Evolutionary conservation across 2,888 invertebrate species (phyloP).

Genomic region (Cinara cedri): DNA sequence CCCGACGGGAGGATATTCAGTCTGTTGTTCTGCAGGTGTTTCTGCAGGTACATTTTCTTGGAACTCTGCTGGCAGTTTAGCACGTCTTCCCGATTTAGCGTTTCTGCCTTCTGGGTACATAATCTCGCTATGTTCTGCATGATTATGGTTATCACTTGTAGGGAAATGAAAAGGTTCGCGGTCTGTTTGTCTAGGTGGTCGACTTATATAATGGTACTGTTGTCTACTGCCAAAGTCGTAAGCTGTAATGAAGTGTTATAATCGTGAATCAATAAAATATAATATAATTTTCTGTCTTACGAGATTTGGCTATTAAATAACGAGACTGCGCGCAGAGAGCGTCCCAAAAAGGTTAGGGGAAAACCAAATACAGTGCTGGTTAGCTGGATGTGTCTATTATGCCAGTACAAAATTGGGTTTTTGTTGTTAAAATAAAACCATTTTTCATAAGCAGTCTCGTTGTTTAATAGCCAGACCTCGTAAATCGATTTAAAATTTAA

Average conservation of each 20-base stretch:
- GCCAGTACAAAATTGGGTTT: too few species aligned
- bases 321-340: too few species aligned
- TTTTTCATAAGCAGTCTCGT: too few species aligned
- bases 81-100: conserved; percentile 41
- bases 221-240: conserved; percentile 33
- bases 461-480: too few species aligned
- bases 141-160: background rate
- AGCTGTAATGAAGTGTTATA: background rate
- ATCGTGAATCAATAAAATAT: background rate
- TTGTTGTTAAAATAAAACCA: too few species aligned
- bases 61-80: conserved; percentile 41
- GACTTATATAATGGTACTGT: conserved; percentile 16
- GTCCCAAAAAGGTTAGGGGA: too few species aligned
- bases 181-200: conserved; percentile 37
- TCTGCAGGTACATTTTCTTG: conserved; percentile 11
- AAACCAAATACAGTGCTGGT: too few species aligned
- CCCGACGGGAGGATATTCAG: conserved; percentile 31
- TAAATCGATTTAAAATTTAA: too few species aligned
- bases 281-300: background rate
- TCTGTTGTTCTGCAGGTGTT: background rate
- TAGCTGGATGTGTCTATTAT: too few species aligned
- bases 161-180: conserved; percentile 39
- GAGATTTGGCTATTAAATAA: too few species aligned
- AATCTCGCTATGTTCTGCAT: background rate
- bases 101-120: conserved; percentile 28